A percentile compares a stretch with the other conserved stretches of the same genome.
These are phyloP conservation scores for Lingula anatina DNA, from an alignment of 2,888 invertebrate genomes.

Conservation along the genomic window DNA sequence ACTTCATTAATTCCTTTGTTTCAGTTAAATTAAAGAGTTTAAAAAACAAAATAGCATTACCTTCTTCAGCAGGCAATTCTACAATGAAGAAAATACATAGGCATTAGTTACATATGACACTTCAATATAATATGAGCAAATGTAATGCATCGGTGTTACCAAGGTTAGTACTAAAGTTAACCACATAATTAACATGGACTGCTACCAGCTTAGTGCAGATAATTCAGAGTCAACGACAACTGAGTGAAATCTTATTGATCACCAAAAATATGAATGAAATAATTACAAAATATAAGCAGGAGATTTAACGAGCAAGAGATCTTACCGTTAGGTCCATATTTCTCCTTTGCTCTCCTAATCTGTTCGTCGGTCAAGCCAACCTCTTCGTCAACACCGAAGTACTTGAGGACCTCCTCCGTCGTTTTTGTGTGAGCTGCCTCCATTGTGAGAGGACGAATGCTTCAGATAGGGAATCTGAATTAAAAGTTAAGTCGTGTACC, in stretches of 20 bases:
- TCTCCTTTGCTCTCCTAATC: slow-evolving; percentile 90
- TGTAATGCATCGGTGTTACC: not conserved
- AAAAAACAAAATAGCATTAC: slow-evolving; percentile 59
- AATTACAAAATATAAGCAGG: not conserved
- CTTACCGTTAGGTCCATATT: slow-evolving; percentile 99
- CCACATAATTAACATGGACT: too few relatives aligned
- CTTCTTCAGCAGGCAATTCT: slow-evolving; percentile 99
- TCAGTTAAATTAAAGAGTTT: too few relatives aligned
- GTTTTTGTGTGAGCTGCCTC: slow-evolving; percentile 46
- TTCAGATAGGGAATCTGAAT: too few relatives aligned
- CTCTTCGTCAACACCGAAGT: slow-evolving; percentile 83
- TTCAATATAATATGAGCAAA: not conserved
- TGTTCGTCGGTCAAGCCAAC: slow-evolving; percentile 87
- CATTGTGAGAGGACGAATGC: too few relatives aligned
- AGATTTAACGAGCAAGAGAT: slow-evolving; percentile 5
- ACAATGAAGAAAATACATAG: slow-evolving; percentile 64
- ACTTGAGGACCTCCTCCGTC: slow-evolving; percentile 73
- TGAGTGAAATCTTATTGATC: not conserved
- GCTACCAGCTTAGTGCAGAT: too few relatives aligned
- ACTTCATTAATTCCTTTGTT: too few relatives aligned
- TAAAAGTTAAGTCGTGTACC: too few relatives aligned
- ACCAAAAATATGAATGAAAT: not conserved
- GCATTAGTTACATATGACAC: not conserved
- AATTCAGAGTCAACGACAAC: not conserved
- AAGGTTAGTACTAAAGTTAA: too few relatives aligned